phyloP scores from a whole-genome alignment of 2,888 invertebrate species.

The Aphodius sticticus region DNA sequence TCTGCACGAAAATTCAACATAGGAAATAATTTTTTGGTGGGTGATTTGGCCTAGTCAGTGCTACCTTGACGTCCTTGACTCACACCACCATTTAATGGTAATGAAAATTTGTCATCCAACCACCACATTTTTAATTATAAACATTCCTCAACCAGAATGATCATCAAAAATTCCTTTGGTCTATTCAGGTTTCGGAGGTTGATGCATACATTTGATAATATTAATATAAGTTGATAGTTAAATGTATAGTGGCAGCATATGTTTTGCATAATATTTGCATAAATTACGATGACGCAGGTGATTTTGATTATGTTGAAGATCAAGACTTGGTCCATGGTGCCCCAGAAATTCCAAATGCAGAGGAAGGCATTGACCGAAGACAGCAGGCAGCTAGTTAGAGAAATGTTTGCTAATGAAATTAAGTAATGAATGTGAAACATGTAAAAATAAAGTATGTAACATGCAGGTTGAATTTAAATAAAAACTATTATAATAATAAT shows the following conservation, averaged over 20 bases:
- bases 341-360: neutral
- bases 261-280: constrained; percentile 42
- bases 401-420: constrained; percentile 13
- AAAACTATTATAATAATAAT: no score
- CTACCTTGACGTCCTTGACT: constrained; percentile 39
- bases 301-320: neutral
- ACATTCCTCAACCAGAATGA: constrained; percentile 36
- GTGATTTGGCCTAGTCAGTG: constrained; percentile 42
- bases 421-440: no score
- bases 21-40: constrained; percentile 38
- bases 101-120: constrained; percentile 32
- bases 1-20: constrained; percentile 29
- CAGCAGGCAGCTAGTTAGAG: neutral
- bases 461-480: no score
- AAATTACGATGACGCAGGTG: constrained; percentile 26
- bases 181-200: constrained; percentile 40
- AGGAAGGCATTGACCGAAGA: constrained; percentile 15
- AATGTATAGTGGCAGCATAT: constrained; percentile 38
- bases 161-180: constrained; percentile 40
- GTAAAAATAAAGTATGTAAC: no score
- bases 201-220: constrained; percentile 38
- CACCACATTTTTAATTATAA: constrained; percentile 37
- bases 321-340: neutral
- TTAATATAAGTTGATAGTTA: constrained; percentile 32
- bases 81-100: constrained; percentile 37